These are phyloP conservation scores for Hippocampus comes DNA, from an alignment of 2,113 vertebrate genomes.

Conservation along the genomic window DNA sequence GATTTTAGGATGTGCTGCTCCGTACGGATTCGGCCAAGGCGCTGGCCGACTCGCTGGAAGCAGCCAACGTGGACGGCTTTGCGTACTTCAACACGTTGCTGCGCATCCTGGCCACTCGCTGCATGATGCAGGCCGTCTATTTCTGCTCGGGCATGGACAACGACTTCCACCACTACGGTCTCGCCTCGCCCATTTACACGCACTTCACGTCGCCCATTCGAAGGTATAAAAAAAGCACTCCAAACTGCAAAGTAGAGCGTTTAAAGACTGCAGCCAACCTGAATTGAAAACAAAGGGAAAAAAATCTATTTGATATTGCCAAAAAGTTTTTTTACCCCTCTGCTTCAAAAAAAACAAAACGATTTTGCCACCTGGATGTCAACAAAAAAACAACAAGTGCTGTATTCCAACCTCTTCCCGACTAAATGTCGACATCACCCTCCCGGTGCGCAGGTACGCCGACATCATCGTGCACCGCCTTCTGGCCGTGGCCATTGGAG, in stretches of 20 bases:
- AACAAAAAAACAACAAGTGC: neutral
- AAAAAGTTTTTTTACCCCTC: too few species aligned
- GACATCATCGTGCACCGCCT: conserved; percentile 95
- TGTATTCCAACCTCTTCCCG: neutral
- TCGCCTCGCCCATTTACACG: conserved; percentile 95
- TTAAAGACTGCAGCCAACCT: too few species aligned
- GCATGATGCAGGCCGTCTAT: conserved; percentile 99
- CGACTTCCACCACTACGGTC: conserved; percentile 95
- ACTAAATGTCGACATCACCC: neutral
- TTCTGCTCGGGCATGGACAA: conserved; percentile 98
- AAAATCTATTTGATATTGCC: too few species aligned
- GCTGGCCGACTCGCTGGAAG: conserved; percentile 89
- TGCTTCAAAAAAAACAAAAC: too few species aligned
- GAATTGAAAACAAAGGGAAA: too few species aligned
- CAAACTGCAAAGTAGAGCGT: neutral
- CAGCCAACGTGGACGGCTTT: conserved; percentile 76
- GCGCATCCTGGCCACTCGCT: conserved; percentile 91
- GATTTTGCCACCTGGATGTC: neutral
- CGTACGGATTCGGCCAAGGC: conserved; percentile 91
- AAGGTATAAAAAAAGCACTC: conserved; percentile 72
- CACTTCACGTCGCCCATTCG: conserved; percentile 98
- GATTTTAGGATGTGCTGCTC: conserved; percentile 78
- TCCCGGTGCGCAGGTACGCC: conserved; percentile 76
- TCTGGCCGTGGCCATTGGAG: conserved; percentile 86
- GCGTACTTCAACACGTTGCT: conserved; percentile 89